Evolutionary conservation across 1,140 invertebrate genomes (phyloP).

Genomic region (Aphidius ervi): DNA sequence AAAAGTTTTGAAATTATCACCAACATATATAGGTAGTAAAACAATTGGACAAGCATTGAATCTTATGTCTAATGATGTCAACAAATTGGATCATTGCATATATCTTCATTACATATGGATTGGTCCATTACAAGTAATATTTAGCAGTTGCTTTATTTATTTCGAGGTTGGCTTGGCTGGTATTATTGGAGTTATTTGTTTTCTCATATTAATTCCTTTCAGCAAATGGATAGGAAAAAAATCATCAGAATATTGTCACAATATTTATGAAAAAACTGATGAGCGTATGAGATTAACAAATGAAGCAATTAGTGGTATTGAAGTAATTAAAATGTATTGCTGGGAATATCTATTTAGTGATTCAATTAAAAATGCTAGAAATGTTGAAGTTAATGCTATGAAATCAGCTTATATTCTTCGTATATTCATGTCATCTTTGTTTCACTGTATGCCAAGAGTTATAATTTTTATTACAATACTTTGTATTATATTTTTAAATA

Average conservation of each 20-base stretch:
- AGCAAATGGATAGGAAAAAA: slow-evolving; percentile 73
- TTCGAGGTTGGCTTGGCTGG: slow-evolving; percentile 66
- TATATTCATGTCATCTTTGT: slow-evolving; percentile 64
- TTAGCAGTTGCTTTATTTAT: slow-evolving; percentile 75
- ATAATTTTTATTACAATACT: slow-evolving; percentile 75
- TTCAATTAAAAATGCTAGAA: slow-evolving; percentile 58
- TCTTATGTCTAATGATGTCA: slow-evolving; percentile 80
- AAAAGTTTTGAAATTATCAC: slow-evolving; percentile 58
- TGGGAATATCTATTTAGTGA: slow-evolving; percentile 43
- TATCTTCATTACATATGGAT: slow-evolving; percentile 68
- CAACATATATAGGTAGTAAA: slow-evolving; percentile 70
- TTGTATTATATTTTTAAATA: slow-evolving; percentile 32
- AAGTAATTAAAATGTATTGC: slow-evolving; percentile 88
- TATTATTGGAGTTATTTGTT: slow-evolving; percentile 70
- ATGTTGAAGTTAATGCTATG: slow-evolving; percentile 66
- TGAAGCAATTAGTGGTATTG: slow-evolving; percentile 75
- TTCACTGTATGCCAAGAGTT: slow-evolving; percentile 68
- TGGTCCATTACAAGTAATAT: slow-evolving; percentile 71
- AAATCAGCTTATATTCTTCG: slow-evolving; percentile 63
- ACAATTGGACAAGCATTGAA: slow-evolving; percentile 84
- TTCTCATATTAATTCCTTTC: slow-evolving; percentile 77
- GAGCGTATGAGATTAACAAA: slow-evolving; percentile 77
- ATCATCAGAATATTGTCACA: slow-evolving; percentile 54
- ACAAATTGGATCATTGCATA: slow-evolving; percentile 64
- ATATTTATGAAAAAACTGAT: slow-evolving; percentile 69